phyloP scores from a whole-genome alignment of 2,888 invertebrate genomes.

The Masnerella sp. region DNA sequence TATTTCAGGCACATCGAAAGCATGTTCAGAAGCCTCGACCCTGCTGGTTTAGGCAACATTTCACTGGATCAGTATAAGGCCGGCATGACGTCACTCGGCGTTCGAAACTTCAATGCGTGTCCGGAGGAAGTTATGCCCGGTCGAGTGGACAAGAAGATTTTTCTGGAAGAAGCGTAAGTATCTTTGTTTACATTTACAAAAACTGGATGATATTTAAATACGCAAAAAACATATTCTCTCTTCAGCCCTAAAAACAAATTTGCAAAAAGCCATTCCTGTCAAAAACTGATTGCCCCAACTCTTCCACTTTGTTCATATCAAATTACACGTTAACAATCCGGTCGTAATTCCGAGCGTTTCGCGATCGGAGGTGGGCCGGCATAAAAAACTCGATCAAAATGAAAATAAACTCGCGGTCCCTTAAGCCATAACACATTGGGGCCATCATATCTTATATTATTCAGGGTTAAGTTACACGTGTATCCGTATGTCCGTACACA shows the following conservation, averaged over 20 bases:
- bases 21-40: slow-evolving; percentile 68
- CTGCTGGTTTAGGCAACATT: slow-evolving; percentile 62
- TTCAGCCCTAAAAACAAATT: no score
- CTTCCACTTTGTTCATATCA: neutral
- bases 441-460: slow-evolving; percentile 18
- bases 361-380: neutral
- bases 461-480: slow-evolving; percentile 14
- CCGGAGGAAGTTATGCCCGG: slow-evolving; percentile 62
- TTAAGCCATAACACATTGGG: slow-evolving; percentile 19
- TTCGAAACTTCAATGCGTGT: slow-evolving; percentile 62
- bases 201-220: no score
- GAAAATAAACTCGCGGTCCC: slow-evolving; percentile 18
- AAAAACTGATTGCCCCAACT: no score
- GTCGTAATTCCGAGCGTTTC: no score
- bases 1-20: slow-evolving; percentile 69
- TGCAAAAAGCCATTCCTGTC: no score
- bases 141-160: slow-evolving; percentile 63
- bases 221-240: no score
- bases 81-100: slow-evolving; percentile 68
- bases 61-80: slow-evolving; percentile 66
- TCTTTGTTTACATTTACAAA: no score
- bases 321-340: neutral
- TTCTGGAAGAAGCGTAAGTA: slow-evolving; percentile 69
- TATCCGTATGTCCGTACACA: slow-evolving; percentile 1
- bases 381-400: slow-evolving; percentile 14